phyloP scores from a whole-genome alignment of 2,888 invertebrate species.

The Strigamia maritima region DNA sequence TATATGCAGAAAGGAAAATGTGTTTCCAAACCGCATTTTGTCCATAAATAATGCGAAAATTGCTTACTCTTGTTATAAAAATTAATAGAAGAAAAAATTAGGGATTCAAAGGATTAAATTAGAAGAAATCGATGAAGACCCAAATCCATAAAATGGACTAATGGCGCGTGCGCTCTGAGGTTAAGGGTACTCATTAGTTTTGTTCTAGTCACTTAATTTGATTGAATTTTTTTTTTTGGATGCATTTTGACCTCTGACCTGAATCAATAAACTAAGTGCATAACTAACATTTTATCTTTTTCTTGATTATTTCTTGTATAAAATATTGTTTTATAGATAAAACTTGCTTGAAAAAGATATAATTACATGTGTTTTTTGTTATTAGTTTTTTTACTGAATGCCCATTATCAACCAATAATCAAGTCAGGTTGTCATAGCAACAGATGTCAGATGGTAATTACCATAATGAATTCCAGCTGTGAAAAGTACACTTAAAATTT shows the following conservation, averaged over 20 bases:
- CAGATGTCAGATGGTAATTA: not conserved
- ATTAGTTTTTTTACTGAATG: no score
- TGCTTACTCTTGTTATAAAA: not conserved
- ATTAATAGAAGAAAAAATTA: not conserved
- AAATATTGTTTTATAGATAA: no score
- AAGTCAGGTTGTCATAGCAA: not conserved
- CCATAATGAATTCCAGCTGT: not conserved
- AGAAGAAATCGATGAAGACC: not conserved
- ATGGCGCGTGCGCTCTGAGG: not conserved
- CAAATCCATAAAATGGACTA: not conserved
- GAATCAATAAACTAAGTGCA: not conserved
- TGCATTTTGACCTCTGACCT: not conserved
- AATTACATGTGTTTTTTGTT: no score
- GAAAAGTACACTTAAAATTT: not conserved
- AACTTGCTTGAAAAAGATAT: no score
- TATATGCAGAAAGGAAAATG: no score
- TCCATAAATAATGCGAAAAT: no score
- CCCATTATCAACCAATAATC: not conserved
- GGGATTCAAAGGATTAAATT: not conserved
- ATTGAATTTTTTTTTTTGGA: not conserved
- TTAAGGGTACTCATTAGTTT: conserved; percentile 1
- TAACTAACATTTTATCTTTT: no score
- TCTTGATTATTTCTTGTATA: no score
- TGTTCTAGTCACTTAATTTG: not conserved
- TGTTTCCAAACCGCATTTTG: no score